phyloP scores from a whole-genome alignment of 2,113 vertebrate genomes.

The Macheiramphus alcinus region DNA sequence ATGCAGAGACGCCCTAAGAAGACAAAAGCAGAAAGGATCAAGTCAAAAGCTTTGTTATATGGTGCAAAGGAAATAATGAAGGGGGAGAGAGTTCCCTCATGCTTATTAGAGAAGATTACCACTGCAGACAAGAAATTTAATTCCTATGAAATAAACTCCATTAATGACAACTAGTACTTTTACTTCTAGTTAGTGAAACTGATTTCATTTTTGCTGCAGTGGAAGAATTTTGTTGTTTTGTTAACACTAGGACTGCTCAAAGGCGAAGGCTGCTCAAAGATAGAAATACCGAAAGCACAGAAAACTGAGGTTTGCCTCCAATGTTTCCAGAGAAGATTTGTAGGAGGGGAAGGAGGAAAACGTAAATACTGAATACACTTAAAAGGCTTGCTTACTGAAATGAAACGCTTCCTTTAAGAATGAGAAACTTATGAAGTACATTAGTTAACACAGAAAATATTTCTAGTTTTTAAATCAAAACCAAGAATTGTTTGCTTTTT shows the following conservation, averaged over 20 bases:
- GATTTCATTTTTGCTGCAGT: neutral
- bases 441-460: neutral
- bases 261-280: neutral
- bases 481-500: neutral
- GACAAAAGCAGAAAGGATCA: neutral
- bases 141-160: neutral
- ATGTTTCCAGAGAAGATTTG: neutral
- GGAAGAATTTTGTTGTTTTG: neutral
- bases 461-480: neutral
- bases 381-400: neutral
- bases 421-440: neutral
- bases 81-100: neutral
- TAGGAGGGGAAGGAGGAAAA: neutral
- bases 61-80: neutral
- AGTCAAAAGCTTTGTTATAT: neutral
- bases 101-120: neutral
- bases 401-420: neutral
- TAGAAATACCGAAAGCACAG: neutral
- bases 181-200: neutral
- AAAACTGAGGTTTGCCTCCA: neutral
- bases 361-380: neutral
- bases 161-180: neutral
- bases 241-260: neutral
- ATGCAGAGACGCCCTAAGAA: neutral
- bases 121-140: neutral